These are phyloP conservation scores for Drosophila hydei DNA, from an alignment of 1,140 invertebrate genomes.

Conservation along the genomic window DNA sequence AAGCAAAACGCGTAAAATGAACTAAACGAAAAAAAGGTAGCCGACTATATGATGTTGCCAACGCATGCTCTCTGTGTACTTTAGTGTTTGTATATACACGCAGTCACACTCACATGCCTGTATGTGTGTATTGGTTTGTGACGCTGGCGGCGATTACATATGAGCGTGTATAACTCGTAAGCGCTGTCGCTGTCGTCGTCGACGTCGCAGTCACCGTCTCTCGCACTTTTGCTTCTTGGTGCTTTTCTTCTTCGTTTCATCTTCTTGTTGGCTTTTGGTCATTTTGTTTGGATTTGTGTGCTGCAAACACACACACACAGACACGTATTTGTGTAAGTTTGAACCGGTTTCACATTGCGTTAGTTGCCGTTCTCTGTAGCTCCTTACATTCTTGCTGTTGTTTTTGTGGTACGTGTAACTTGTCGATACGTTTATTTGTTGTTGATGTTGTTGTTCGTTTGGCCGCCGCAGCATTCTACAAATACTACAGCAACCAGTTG, in stretches of 20 bases:
- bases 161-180: slow-evolving; percentile 17
- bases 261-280: slow-evolving; percentile 57
- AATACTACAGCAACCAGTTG: slow-evolving; percentile 75
- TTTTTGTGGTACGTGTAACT: slow-evolving; percentile 38
- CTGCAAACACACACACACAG: slow-evolving; percentile 37
- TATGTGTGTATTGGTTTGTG: slow-evolving; percentile 9
- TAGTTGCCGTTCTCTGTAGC: slow-evolving; percentile 49
- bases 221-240: slow-evolving; percentile 44
- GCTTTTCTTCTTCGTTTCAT: slow-evolving; percentile 50
- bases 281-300: slow-evolving; percentile 51
- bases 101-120: not conserved
- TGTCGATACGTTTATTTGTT: slow-evolving; percentile 39
- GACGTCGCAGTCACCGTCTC: slow-evolving; percentile 20
- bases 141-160: slow-evolving; percentile 26
- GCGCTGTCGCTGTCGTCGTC: slow-evolving; percentile 18
- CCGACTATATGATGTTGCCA: slow-evolving; percentile 48
- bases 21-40: slow-evolving; percentile 50
- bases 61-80: slow-evolving; percentile 41
- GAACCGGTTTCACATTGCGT: slow-evolving; percentile 74
- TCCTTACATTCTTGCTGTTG: slow-evolving; percentile 39
- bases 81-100: slow-evolving; percentile 1
- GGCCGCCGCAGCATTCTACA: slow-evolving; percentile 64
- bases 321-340: slow-evolving; percentile 40
- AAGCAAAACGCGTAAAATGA: slow-evolving; percentile 64
- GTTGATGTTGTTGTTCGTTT: slow-evolving; percentile 42